Evolutionary conservation across 2,888 invertebrate genomes (phyloP).

Genomic region (Meghimatium bilineatum): DNA sequence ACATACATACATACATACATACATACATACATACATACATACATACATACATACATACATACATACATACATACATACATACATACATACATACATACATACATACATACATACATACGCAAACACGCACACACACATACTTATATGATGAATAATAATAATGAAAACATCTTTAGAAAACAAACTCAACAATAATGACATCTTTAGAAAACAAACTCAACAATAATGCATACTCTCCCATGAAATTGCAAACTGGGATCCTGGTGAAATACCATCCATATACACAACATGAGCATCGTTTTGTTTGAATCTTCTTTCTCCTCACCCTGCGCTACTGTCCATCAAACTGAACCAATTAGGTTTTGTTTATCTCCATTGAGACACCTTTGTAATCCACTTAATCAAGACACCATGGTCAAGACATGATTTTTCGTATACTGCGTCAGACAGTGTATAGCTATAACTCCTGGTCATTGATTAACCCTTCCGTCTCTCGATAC

Average conservation of each 20-base stretch:
- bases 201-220: too few relatives aligned
- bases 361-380: neutral
- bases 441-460: neutral
- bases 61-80: too few relatives aligned
- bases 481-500: neutral
- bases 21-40: too few relatives aligned
- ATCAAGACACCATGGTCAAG: neutral
- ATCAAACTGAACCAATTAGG: neutral
- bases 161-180: neutral
- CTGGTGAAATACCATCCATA: neutral
- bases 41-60: too few relatives aligned
- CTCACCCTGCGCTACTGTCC: neutral
- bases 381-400: neutral
- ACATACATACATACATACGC: too few relatives aligned
- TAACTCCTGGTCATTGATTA: conserved; percentile 13
- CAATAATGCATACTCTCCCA: too few relatives aligned
- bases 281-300: neutral
- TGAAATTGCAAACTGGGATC: too few relatives aligned
- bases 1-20: too few relatives aligned
- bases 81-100: too few relatives aligned
- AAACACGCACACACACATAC: neutral
- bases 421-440: neutral
- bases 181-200: too few relatives aligned
- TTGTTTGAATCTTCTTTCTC: neutral
- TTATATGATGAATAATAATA: neutral